These are phyloP conservation scores for Dasyornis broadbenti DNA, from an alignment of 2,113 vertebrate species.

Conservation along the genomic window DNA sequence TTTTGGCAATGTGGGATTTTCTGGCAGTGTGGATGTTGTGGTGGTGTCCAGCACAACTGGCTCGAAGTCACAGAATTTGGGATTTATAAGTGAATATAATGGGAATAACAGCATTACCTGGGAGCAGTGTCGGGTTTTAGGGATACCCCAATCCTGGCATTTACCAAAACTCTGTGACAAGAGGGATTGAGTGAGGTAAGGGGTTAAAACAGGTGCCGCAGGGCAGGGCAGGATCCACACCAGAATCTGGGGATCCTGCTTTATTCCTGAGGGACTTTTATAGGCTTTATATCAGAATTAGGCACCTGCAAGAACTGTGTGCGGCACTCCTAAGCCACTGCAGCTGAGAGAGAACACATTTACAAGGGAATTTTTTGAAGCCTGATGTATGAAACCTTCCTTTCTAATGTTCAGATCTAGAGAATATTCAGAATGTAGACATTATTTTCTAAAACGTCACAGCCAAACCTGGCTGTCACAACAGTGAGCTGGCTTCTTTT, in stretches of 20 bases:
- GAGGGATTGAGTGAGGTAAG: fast-evolving
- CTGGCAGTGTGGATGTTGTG: neutral
- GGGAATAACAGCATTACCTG: neutral
- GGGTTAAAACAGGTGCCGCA: fast-evolving
- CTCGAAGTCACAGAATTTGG: neutral
- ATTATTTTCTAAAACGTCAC: neutral
- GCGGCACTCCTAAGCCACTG: neutral
- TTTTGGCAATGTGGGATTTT: neutral
- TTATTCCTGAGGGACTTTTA: neutral
- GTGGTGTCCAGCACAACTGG: neutral
- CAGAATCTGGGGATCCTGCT: neutral
- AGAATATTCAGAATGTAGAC: neutral
- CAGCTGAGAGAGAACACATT: fast-evolving
- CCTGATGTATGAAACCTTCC: neutral
- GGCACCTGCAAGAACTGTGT: neutral
- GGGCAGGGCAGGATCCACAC: neutral
- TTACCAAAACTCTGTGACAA: neutral
- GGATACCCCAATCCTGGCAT: neutral
- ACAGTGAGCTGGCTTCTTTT: neutral
- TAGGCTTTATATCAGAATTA: neutral
- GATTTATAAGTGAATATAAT: fast-evolving
- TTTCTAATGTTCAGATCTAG: neutral
- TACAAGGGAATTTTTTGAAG: neutral
- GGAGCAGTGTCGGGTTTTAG: fast-evolving
- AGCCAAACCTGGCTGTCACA: neutral